Percentiles rank a stretch among this genome's conserved stretches.
Evolutionary conservation across 2,888 invertebrate genomes (phyloP).

Genomic region (Chloromyia formosa): DNA sequence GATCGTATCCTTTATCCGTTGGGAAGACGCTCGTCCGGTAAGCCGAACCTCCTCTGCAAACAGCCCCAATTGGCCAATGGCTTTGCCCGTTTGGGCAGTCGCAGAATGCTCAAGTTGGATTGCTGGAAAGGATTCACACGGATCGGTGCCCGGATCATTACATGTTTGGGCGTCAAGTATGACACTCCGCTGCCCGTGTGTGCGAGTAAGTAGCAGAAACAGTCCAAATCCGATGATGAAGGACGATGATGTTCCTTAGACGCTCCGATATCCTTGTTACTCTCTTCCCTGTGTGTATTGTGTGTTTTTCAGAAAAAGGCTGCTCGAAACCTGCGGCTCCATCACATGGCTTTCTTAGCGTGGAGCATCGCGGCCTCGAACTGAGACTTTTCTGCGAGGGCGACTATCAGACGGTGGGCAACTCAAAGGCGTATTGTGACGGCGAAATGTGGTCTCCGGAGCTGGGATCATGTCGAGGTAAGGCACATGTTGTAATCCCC

Average conservation of each 20-base stretch:
- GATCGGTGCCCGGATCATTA: conserved; percentile 55
- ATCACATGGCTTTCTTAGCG: conserved; percentile 67
- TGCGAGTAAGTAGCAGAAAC: conserved; percentile 80
- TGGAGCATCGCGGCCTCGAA: conserved; percentile 67
- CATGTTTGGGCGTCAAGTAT: conserved; percentile 70
- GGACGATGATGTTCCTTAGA: neutral
- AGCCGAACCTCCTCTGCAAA: neutral
- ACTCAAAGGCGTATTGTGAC: conserved; percentile 74
- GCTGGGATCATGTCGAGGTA: conserved; percentile 69
- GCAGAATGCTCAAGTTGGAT: conserved; percentile 45
- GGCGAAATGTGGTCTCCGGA: conserved; percentile 76
- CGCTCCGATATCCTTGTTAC: neutral
- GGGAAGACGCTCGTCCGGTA: neutral
- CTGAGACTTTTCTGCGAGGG: conserved; percentile 74
- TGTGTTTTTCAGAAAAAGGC: conserved; percentile 66
- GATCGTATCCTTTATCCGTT: neutral
- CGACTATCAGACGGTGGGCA: conserved; percentile 70
- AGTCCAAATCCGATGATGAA: neutral
- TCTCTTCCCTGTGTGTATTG: conserved; percentile 44
- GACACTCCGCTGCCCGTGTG: conserved; percentile 74
- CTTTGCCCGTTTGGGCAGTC: conserved; percentile 17
- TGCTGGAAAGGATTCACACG: conserved; percentile 44
- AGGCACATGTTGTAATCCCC: conserved; percentile 11
- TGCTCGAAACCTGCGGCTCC: conserved; percentile 65
- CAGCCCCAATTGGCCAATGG: conserved; percentile 45